Conservation (phyloP, 2,113 vertebrate genomes). For the Sceloporus undulatus region DNA sequence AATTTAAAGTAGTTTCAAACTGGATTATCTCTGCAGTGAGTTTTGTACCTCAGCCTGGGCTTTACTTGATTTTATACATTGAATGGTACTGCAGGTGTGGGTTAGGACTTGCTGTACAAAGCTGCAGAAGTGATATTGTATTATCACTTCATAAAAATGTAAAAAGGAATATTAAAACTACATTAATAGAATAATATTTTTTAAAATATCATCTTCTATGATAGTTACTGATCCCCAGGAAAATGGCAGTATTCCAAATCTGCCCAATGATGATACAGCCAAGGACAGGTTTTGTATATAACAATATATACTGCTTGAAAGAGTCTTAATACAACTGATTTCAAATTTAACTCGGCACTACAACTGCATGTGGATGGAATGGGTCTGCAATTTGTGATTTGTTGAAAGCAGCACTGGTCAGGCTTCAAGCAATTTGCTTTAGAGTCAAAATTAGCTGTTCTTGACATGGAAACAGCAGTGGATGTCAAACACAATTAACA, state of each 20-base stretch:
- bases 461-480: conserved; percentile 33
- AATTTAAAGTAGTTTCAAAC: too few relatives aligned
- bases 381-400: neutral
- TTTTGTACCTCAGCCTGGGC: too few relatives aligned
- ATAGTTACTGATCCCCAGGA: neutral
- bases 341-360: conserved; percentile 42
- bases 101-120: conserved; percentile 31
- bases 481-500: conserved; percentile 37
- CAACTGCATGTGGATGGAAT: conserved; percentile 31
- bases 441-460: conserved; percentile 31
- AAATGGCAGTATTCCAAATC: conserved; percentile 31
- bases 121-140: neutral
- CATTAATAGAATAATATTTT: neutral
- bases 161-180: neutral
- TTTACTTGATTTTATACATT: neutral
- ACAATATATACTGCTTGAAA: conserved; percentile 40
- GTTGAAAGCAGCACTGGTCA: conserved; percentile 29
- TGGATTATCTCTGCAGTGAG: too few relatives aligned
- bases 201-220: neutral
- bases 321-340: conserved; percentile 48
- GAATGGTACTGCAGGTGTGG: neutral
- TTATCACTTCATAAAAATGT: neutral
- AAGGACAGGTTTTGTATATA: conserved; percentile 23
- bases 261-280: neutral
- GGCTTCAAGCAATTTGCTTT: conserved; percentile 18